Conservation (phyloP, 2,113 vertebrate genomes). For the Tachycineta bicolor region DNA sequence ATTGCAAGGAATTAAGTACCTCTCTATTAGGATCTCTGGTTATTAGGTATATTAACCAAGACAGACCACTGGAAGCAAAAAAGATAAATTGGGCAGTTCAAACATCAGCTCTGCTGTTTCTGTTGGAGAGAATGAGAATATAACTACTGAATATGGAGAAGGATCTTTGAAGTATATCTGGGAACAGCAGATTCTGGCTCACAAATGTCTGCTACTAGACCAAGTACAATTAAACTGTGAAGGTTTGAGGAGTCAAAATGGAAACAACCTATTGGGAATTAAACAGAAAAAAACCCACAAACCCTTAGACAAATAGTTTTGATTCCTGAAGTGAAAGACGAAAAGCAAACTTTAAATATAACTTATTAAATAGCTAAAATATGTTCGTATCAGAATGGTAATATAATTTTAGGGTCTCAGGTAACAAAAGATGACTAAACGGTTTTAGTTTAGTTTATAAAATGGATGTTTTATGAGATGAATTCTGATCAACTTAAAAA, state of each 20-base stretch:
- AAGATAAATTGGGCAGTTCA: not conserved
- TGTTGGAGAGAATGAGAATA: not conserved
- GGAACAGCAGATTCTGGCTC: not conserved
- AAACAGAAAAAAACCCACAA: not conserved
- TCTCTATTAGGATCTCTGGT: not conserved
- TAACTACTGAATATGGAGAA: not conserved
- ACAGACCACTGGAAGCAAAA: not conserved
- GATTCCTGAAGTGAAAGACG: not conserved
- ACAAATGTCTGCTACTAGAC: not conserved
- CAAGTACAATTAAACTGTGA: not conserved
- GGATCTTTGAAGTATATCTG: not conserved
- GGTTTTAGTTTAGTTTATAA: too few relatives aligned
- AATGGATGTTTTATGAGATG: not conserved
- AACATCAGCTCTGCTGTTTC: not conserved
- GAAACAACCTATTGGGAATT: not conserved
- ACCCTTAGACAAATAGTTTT: not conserved
- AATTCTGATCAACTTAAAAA: not conserved
- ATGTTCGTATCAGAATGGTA: not conserved
- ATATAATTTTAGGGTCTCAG: not conserved
- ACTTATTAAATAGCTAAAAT: not conserved
- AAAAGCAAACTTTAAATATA: not conserved
- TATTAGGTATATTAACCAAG: not conserved
- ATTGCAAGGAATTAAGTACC: not conserved
- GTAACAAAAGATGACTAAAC: not conserved
- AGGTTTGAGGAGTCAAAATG: not conserved